Evolutionary conservation across 2,888 invertebrate species (phyloP), one percentile per base, ranked within the genome.

Genomic region (Hemithea aestivaria): DNA sequence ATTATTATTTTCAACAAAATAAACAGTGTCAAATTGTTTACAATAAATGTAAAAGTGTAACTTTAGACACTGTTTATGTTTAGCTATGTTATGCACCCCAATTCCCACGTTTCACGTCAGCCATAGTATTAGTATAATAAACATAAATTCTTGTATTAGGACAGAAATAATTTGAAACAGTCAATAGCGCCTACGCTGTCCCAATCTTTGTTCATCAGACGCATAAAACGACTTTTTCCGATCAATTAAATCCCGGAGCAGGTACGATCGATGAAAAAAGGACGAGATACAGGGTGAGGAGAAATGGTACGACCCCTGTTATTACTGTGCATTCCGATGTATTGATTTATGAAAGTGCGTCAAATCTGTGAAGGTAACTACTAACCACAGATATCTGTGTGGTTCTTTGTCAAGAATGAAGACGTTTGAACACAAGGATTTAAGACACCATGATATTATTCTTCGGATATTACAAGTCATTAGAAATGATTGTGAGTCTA

Each of bases 211-310:
- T 56, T 60, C 57, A 63, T 62, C 66, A 60, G 66, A 67, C 48
- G 62, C 60, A 62, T 66, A 68, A 66, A 66, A 66, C 59, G 61
- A 56, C 61, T 63, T 66, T 65, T 76, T 76, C 73, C 73, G 65
- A 77, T 75, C 76, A 77, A 77, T 77, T 77, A 74, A 75, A 71
- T 74, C 63, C 53, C 53, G 62, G 61, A 58, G 55, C 73, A 73
- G 73, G 71, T 70, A 73, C 53, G 38, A 51, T 48, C 44, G 49
- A 57, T 54, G 53, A 62, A 67, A 66, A 65, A 54, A 58, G 16
- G 5, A 54, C 48, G 28, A 41, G 35, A 45, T 64, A 73, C 68
- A 69, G 68, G 60, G n/a, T 64, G 68, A 46, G 52, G 38, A 46
- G 16, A 29, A 33, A 25, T 32, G 26, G 16, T 40, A 26, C 23